phyloP scores from a whole-genome alignment of 2,888 invertebrate genomes.

The Lepidocyrtoides sp. region DNA sequence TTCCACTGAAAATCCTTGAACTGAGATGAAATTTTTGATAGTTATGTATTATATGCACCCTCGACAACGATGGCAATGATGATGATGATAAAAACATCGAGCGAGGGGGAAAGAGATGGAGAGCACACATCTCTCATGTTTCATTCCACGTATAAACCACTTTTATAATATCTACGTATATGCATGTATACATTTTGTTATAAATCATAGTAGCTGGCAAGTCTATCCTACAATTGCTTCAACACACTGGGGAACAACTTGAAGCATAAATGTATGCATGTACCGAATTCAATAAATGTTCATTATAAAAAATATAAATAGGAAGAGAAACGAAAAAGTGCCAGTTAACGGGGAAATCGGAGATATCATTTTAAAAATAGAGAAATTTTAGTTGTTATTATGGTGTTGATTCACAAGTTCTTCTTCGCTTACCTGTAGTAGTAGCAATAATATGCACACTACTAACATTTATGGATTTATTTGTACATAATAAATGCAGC shows the following conservation, averaged over 20 bases:
- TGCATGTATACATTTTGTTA: no score
- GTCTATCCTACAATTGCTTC: not conserved
- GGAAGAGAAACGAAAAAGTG: not conserved
- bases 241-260: not conserved
- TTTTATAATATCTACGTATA: no score
- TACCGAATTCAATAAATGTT: conserved; percentile 22
- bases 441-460: not conserved
- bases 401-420: not conserved
- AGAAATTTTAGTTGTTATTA: no score
- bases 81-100: conserved; percentile 11
- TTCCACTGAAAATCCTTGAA: conserved; percentile 51
- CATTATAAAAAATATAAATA: not conserved
- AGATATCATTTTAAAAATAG: no score
- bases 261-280: not conserved
- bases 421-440: not conserved
- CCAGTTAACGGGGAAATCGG: not conserved
- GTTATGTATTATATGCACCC: conserved; percentile 16
- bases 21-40: conserved; percentile 64
- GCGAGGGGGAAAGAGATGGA: not conserved
- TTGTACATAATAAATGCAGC: not conserved
- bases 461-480: conserved; percentile 1
- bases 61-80: not conserved
- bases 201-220: no score
- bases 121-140: not conserved
- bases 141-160: not conserved